Evolutionary conservation across 2,797 vertebrate genomes (phyloP).

Genomic region (Aselliscus stoliczkanus): DNA sequence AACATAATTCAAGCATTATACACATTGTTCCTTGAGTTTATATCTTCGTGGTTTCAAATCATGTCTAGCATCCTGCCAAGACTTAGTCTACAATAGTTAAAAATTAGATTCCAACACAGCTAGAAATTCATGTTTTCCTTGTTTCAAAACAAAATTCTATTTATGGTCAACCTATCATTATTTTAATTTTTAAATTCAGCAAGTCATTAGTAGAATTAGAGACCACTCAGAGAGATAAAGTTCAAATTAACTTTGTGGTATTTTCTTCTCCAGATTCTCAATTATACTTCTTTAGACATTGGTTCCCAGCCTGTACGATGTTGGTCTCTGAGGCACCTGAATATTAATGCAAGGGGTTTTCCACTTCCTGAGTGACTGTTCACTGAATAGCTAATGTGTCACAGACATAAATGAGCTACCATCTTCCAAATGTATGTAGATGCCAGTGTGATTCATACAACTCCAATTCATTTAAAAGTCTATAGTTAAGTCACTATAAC

Average conservation of each 20-base stretch:
- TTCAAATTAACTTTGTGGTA: slow-evolving; percentile 30
- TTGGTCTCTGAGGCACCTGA: neutral
- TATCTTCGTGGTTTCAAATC: slow-evolving; percentile 51
- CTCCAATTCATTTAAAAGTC: neutral
- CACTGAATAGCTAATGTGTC: neutral
- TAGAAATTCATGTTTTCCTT: slow-evolving; percentile 48
- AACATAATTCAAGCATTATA: slow-evolving; percentile 54
- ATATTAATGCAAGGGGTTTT: neutral
- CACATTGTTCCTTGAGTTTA: slow-evolving; percentile 32
- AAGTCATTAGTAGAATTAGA: slow-evolving; percentile 28
- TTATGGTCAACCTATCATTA: slow-evolving; percentile 20
- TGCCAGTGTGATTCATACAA: neutral
- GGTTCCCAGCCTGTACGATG: neutral
- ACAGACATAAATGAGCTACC: neutral
- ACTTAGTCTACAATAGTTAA: slow-evolving; percentile 11
- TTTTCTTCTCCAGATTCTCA: slow-evolving; percentile 44
- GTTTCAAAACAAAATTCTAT: slow-evolving; percentile 34
- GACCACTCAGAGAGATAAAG: slow-evolving; percentile 13
- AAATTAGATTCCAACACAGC: slow-evolving; percentile 38
- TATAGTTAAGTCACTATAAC: neutral
- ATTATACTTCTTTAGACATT: neutral
- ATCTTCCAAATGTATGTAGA: neutral
- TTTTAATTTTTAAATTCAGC: slow-evolving; percentile 40
- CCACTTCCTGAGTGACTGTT: neutral
- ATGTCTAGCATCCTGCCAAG: slow-evolving; percentile 33